Evolutionary conservation across 2,113 vertebrate genomes (phyloP).

Genomic region (Silurus meridionalis): DNA sequence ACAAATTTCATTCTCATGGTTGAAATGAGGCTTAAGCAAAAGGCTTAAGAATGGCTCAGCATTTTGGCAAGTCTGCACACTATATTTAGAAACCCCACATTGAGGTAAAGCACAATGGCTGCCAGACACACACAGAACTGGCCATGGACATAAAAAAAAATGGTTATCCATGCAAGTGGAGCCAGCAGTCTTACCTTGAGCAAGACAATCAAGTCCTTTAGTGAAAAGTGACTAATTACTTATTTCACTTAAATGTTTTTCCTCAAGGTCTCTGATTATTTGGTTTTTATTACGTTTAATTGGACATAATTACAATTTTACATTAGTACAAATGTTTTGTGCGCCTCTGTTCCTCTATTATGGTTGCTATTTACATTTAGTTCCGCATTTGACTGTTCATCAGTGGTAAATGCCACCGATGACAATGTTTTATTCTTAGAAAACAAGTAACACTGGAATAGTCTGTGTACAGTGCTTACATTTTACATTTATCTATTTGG

Average conservation of each 20-base stretch:
- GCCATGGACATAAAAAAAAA: slow-evolving; percentile 15
- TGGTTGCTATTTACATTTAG: background rate
- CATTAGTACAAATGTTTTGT: background rate
- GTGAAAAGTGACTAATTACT: slow-evolving; percentile 36
- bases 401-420: no score
- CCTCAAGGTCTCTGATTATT: slow-evolving; percentile 17
- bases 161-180: slow-evolving; percentile 1
- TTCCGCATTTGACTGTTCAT: background rate
- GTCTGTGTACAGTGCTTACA: background rate
- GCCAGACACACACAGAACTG: slow-evolving; percentile 27
- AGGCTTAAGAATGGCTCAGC: slow-evolving; percentile 21
- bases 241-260: slow-evolving; percentile 27
- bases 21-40: slow-evolving; percentile 34
- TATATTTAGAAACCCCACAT: slow-evolving; percentile 35
- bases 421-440: background rate
- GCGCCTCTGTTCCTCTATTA: background rate
- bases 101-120: slow-evolving; percentile 35
- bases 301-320: slow-evolving; percentile 36
- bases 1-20: slow-evolving; percentile 37
- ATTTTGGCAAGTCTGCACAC: slow-evolving; percentile 16
- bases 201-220: slow-evolving; percentile 35
- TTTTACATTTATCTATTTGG: background rate
- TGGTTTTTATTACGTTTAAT: slow-evolving; percentile 22
- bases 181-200: slow-evolving; percentile 2
- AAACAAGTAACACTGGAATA: background rate